Evolutionary conservation across 2,888 invertebrate genomes (phyloP), one percentile per base, ranked within the genome.

Genomic region (Lasioglossum morio): DNA sequence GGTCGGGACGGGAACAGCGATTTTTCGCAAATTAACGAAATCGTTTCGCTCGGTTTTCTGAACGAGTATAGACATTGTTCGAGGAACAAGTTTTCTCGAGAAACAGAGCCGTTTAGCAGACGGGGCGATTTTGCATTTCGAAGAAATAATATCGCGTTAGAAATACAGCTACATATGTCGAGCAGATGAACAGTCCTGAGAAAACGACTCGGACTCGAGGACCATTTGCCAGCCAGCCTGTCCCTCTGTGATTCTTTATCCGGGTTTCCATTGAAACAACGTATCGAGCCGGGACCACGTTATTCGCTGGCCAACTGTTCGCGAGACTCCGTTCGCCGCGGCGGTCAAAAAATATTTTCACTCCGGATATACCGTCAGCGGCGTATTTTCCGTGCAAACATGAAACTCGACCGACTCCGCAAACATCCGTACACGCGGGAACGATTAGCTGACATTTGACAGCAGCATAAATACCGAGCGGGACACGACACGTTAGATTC

Each of bases 381-480:
- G 69, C 34, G 37, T 69, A 69, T 69, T 69, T 69, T 69, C 69
- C 69, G 8, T 69, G 69, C 37, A 69, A 69, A 69, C 69, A 69
- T 23, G 69, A 23, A 69, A 69, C 69, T 19, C 69, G 69, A 19
- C 23, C 69, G 34, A 8, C 7, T 8, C 8, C 19, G 34, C 34
- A 30, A 19, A 37, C 34, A 37, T 53, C 8, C 48, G 48, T 37
- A 37, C 23, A 23, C 69, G 23, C 8, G 19, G 69, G 69, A 69
- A 69, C 69, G 69, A 69, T 69, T 69, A 69, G 69, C 69, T 37
- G 69, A 69, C 69, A 37, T 69, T 69, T 69, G 69, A 69, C 69
- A 23, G 69, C 4, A 37, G 69, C 37, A 37, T 34, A 69, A 37
- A 69, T 4, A 69, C 8, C 19, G 69, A 2, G 37, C 37, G 23